These are phyloP conservation scores for Etheostoma cragini DNA, from an alignment of 2,113 vertebrate genomes.

Conservation along the genomic window DNA sequence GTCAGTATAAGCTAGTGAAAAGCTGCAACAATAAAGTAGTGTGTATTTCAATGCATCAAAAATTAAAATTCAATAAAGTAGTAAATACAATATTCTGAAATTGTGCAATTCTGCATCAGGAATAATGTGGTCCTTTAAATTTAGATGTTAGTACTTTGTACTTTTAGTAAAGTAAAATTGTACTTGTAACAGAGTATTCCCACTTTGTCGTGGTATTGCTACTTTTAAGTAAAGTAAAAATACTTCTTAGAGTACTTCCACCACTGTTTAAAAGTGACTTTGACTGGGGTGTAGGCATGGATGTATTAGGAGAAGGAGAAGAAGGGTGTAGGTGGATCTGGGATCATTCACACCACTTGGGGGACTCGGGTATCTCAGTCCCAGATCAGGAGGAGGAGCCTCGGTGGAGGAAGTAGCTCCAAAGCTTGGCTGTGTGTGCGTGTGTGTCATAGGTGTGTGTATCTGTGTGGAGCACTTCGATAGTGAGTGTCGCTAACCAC, in stretches of 20 bases:
- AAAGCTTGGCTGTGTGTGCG: constrained; percentile 69
- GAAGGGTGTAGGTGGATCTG: background rate
- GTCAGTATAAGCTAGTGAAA: no score
- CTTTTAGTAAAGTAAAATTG: background rate
- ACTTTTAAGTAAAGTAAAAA: background rate
- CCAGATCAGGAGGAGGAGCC: constrained; percentile 77
- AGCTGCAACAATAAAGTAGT: no score
- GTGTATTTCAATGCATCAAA: no score
- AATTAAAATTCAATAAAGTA: no score
- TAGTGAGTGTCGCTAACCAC: constrained; percentile 66
- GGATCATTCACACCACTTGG: constrained; percentile 56
- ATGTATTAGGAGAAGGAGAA: no score
- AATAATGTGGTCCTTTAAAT: no score
- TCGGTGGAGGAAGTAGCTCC: constrained; percentile 82
- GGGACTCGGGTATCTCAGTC: constrained; percentile 66
- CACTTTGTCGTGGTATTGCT: background rate
- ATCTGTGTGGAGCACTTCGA: constrained; percentile 59
- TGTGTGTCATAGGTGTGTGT: constrained; percentile 12
- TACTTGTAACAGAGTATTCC: background rate
- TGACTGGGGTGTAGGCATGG: background rate
- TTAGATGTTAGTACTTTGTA: background rate
- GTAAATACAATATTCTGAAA: no score
- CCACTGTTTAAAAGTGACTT: background rate
- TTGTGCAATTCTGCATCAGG: no score
- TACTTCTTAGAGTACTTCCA: background rate